Percentiles rank a stretch among this genome's conserved stretches.
These are phyloP conservation scores for Littorina saxatilis DNA, from an alignment of 1,140 invertebrate species.

Conservation along the genomic window DNA sequence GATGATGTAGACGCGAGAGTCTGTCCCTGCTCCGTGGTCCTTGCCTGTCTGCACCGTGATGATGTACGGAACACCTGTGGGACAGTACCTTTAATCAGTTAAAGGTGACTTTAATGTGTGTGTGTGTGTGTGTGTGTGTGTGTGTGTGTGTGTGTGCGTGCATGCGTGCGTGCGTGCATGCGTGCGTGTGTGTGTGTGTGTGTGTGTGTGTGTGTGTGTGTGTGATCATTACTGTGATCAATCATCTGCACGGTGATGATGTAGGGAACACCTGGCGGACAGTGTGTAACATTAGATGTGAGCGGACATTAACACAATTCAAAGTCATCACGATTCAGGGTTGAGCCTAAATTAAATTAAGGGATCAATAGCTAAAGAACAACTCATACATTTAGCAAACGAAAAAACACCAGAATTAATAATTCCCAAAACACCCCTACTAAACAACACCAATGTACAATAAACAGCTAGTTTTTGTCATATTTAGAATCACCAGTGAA, in stretches of 20 bases:
- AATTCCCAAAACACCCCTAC: no score
- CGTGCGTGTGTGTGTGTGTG: slow-evolving; percentile 11
- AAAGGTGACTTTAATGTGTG: background rate
- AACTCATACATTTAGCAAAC: background rate
- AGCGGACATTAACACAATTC: no score
- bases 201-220: background rate
- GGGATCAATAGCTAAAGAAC: no score
- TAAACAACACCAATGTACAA: no score
- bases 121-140: background rate
- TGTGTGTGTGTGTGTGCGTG: slow-evolving; percentile 10
- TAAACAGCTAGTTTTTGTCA: no score
- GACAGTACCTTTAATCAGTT: background rate
- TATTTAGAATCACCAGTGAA: no score
- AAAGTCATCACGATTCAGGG: no score
- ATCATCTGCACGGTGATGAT: no score
- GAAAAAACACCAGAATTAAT: background rate
- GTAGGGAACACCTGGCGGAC: no score
- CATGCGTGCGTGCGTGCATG: slow-evolving; percentile 8
- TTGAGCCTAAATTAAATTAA: no score
- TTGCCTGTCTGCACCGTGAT: slow-evolving; percentile 74
- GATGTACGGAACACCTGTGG: slow-evolving; percentile 71
- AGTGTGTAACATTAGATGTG: no score
- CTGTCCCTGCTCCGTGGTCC: slow-evolving; percentile 70
- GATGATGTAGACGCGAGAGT: slow-evolving; percentile 72
- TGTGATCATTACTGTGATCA: background rate